Evolutionary conservation across 2,797 vertebrate genomes (phyloP).

Genomic region (Chiloscyllium punctatum): DNA sequence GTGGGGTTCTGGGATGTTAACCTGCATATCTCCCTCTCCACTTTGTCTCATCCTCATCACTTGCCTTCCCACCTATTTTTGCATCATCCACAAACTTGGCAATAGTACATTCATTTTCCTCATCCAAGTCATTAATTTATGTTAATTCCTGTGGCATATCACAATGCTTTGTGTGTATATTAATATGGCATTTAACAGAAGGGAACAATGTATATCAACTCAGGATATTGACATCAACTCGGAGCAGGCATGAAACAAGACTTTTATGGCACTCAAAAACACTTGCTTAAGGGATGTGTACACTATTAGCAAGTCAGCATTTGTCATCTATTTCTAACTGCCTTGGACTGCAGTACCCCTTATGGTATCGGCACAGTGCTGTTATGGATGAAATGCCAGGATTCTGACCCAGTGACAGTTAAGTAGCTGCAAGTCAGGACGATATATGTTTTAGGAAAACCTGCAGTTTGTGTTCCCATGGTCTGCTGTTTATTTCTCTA

Average conservation of each 20-base stretch:
- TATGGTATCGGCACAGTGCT: background rate
- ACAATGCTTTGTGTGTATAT: background rate
- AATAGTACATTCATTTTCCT: too few relatives aligned
- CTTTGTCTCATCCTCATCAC: too few relatives aligned
- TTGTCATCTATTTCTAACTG: background rate
- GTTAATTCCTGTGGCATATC: too few relatives aligned
- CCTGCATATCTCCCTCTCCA: too few relatives aligned
- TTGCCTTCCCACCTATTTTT: too few relatives aligned
- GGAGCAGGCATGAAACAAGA: background rate
- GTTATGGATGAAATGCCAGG: background rate
- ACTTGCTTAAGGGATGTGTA: background rate
- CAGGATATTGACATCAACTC: background rate
- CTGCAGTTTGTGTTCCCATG: too few relatives aligned
- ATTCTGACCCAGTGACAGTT: background rate
- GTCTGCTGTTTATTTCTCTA: too few relatives aligned
- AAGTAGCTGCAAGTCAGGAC: background rate
- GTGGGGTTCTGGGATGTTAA: too few relatives aligned
- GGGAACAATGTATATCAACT: background rate
- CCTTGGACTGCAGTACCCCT: background rate
- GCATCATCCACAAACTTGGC: too few relatives aligned
- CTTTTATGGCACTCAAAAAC: background rate
- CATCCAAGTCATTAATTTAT: too few relatives aligned
- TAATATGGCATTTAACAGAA: background rate
- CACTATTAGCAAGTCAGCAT: background rate
- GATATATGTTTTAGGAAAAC: too few relatives aligned